These are phyloP conservation scores for Cavia aperea DNA, from an alignment of 2,113 vertebrate genomes.

Conservation along the genomic window DNA sequence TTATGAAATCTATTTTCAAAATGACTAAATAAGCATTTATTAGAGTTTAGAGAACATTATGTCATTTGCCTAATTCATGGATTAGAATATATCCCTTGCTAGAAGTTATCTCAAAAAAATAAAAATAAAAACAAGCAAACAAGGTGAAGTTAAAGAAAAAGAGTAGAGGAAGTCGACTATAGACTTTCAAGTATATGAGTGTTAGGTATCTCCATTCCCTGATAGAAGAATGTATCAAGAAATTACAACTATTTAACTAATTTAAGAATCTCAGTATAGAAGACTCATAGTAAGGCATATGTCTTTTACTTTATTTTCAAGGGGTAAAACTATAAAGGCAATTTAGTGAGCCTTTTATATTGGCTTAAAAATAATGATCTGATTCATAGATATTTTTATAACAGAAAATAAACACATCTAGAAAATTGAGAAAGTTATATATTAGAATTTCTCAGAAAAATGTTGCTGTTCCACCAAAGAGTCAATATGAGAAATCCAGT, in stretches of 20 bases:
- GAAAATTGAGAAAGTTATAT: neutral
- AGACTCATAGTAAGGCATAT: neutral
- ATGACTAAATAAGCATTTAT: constrained; percentile 10
- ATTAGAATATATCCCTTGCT: neutral
- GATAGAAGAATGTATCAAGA: constrained; percentile 1
- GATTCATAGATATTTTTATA: neutral
- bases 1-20: constrained; percentile 42
- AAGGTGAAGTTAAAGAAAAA: neutral
- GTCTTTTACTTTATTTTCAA: neutral
- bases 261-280: constrained; percentile 2
- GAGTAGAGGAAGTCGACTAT: neutral
- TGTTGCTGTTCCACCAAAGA: constrained; percentile 4
- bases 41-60: neutral
- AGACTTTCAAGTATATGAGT: neutral
- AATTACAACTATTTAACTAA: constrained; percentile 10
- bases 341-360: constrained; percentile 23
- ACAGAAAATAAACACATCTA: constrained; percentile 24
- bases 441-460: constrained; percentile 35
- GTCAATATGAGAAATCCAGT: constrained; percentile 8
- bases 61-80: neutral
- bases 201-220: constrained; percentile 6
- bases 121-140: neutral
- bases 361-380: constrained; percentile 29
- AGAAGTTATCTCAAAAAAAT: neutral
- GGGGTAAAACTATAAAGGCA: neutral